Conservation (phyloP, 2,797 vertebrate species). For the Hemibagrus guttatus region DNA sequence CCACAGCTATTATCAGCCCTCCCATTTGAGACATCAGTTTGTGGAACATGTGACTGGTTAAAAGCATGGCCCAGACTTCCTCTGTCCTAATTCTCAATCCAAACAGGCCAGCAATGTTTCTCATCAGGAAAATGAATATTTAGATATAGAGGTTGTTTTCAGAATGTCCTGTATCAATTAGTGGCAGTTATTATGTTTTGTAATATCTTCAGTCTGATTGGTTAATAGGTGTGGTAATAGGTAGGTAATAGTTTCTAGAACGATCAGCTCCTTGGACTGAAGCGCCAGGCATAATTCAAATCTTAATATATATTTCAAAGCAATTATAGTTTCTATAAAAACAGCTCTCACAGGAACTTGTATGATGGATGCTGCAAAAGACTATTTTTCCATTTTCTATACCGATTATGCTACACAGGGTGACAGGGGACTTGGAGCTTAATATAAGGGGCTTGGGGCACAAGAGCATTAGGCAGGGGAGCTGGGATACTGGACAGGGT, state of each 20-base stretch:
- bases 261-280: background rate
- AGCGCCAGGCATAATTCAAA: background rate
- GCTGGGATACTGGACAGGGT: too few species aligned
- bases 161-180: background rate
- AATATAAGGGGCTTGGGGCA: too few species aligned
- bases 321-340: background rate
- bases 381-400: too few species aligned
- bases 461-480: too few species aligned
- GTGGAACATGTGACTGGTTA: conserved; percentile 3
- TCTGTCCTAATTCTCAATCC: conserved; percentile 8
- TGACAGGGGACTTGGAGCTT: too few species aligned
- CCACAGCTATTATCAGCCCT: conserved; percentile 49
- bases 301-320: background rate
- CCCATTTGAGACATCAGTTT: conserved; percentile 37
- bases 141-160: background rate
- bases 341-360: background rate
- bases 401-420: too few species aligned
- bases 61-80: conserved; percentile 8
- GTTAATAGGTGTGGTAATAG: background rate
- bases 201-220: background rate
- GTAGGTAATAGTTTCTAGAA: background rate
- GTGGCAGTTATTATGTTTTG: background rate
- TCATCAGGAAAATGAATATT: background rate
- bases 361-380: background rate
- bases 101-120: background rate